A percentile compares a stretch with the other conserved stretches of the same genome.
Conservation (phyloP, 2,888 invertebrate genomes). For the Eubasilissa splendida region DNA sequence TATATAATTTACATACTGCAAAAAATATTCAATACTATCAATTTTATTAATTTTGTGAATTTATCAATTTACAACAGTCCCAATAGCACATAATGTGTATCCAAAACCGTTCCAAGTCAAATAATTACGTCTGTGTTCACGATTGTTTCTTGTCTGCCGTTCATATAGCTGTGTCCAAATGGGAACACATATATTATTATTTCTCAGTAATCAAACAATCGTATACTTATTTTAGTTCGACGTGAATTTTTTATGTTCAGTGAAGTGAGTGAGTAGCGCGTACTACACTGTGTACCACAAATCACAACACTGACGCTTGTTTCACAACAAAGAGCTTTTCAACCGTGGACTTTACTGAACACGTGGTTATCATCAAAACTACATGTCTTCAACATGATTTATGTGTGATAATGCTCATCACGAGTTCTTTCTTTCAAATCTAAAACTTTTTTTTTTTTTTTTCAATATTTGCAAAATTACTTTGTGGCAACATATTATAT, state of each 20-base stretch:
- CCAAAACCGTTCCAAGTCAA: not conserved
- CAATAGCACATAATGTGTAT: no score
- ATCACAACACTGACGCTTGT: slow-evolving; percentile 1
- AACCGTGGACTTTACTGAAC: slow-evolving; percentile 1
- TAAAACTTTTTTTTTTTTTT: no score
- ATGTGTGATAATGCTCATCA: not conserved
- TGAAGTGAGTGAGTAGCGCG: not conserved
- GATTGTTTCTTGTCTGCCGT: not conserved
- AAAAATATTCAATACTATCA: no score
- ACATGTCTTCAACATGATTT: not conserved
- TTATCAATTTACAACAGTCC: no score
- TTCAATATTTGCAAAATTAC: no score
- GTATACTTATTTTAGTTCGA: slow-evolving; percentile 22
- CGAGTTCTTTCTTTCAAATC: not conserved
- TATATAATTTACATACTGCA: no score
- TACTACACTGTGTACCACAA: not conserved
- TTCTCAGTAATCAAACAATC: slow-evolving; percentile 37
- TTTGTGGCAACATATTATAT: no score
- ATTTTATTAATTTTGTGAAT: no score
- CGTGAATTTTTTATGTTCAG: slow-evolving; percentile 11
- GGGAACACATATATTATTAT: slow-evolving; percentile 4
- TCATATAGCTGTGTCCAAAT: not conserved
- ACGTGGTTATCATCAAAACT: slow-evolving; percentile 4
- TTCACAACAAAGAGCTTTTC: slow-evolving; percentile 19
- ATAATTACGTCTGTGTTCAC: slow-evolving; percentile 2